Conservation (phyloP, 2,113 vertebrate species). For the Ptyas mucosa region DNA sequence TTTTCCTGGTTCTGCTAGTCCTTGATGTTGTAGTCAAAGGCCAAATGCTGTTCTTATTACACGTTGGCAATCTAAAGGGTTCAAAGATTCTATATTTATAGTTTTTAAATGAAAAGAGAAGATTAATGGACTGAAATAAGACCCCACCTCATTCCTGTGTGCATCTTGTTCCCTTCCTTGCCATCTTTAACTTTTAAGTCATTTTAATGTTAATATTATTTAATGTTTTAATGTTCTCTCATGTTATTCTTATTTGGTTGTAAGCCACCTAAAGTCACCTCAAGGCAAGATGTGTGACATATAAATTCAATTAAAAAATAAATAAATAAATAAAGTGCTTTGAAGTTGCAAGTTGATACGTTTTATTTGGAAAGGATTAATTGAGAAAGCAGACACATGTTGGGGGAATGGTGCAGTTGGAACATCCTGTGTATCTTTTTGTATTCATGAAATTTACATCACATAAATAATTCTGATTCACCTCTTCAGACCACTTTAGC, state of each 20-base stretch:
- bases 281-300: not conserved
- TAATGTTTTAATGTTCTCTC: not conserved
- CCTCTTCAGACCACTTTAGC: not conserved
- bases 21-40: not conserved
- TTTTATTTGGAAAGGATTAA: not conserved
- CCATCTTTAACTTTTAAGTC: not conserved
- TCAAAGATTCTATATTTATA: not conserved
- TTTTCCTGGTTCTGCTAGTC: not conserved
- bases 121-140: not conserved
- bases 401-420: not conserved
- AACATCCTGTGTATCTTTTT: conserved; percentile 17
- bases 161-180: not conserved
- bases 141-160: not conserved
- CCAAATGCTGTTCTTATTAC: not conserved
- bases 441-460: conserved; percentile 36
- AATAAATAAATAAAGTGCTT: not conserved
- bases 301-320: not conserved
- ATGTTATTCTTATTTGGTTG: not conserved
- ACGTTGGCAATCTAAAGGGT: not conserved
- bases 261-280: not conserved
- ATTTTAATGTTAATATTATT: not conserved
- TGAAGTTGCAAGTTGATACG: not conserved
- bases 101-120: not conserved
- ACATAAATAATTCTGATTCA: conserved; percentile 17
- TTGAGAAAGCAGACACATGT: not conserved